Conservation (phyloP, 2,797 vertebrate genomes). For the Acanthurus leucopareius region DNA sequence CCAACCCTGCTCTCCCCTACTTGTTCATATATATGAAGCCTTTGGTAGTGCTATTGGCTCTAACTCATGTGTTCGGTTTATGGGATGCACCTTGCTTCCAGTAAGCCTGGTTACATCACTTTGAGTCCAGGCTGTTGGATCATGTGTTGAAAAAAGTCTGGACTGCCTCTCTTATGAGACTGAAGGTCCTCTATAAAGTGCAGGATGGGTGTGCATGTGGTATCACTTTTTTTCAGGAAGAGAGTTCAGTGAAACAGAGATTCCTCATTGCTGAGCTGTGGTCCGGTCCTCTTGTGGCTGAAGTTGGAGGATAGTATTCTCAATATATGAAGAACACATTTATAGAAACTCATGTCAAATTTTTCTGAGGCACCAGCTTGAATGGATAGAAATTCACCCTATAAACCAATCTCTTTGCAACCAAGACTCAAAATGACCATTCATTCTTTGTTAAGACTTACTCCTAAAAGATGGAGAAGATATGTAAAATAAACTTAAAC, state of each 20-base stretch:
- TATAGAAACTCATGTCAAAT: not conserved
- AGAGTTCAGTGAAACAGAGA: slow-evolving; percentile 54
- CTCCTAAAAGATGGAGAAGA: not conserved
- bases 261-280: slow-evolving; percentile 65
- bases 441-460: not conserved
- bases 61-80: not conserved
- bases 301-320: not conserved
- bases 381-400: not conserved
- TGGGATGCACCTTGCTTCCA: slow-evolving; percentile 8
- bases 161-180: slow-evolving; percentile 64
- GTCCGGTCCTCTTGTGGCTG: slow-evolving; percentile 28
- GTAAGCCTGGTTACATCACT: slow-evolving; percentile 5
- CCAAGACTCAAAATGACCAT: not conserved
- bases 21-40: too few relatives aligned
- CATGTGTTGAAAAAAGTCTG: slow-evolving; percentile 19
- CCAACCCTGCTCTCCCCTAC: too few relatives aligned
- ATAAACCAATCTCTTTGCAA: not conserved
- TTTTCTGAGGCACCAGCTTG: not conserved
- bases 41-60: not conserved
- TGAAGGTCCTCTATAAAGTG: slow-evolving; percentile 65
- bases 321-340: not conserved
- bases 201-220: slow-evolving; percentile 67
- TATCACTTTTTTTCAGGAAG: slow-evolving; percentile 59
- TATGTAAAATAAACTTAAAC: not conserved
- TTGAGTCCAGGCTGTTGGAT: slow-evolving; percentile 23